phyloP scores from a whole-genome alignment of 92 coral and sea anemone species.

The Metridium senile region DNA sequence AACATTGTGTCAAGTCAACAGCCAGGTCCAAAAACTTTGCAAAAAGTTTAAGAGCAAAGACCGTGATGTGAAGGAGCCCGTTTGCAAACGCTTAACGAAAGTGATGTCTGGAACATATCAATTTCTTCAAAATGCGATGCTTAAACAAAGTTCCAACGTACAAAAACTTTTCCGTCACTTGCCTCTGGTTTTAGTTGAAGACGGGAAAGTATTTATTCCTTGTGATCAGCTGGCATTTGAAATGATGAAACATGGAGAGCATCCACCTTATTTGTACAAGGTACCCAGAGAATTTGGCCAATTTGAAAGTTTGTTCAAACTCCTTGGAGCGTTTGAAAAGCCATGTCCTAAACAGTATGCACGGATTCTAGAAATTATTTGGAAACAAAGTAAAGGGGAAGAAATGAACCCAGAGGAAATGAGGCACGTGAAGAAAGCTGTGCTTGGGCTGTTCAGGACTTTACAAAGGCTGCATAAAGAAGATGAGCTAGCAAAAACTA shows the following conservation, averaged over 20 bases:
- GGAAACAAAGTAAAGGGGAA: conserved; percentile 44
- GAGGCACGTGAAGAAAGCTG: conserved; percentile 59
- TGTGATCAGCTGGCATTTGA: conserved; percentile 80
- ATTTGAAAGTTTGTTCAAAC: conserved; percentile 70
- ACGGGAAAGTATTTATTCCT: conserved; percentile 69
- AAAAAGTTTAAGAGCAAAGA: conserved; percentile 35
- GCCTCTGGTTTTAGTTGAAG: conserved; percentile 69
- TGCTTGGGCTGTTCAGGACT: conserved; percentile 60
- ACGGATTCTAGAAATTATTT: conserved; percentile 49
- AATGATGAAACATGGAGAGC: conserved; percentile 17
- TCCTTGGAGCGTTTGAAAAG: conserved; percentile 82
- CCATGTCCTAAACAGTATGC: conserved; percentile 84
- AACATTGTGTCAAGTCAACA: conserved; percentile 54
- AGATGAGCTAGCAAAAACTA: not conserved
- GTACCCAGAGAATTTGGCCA: conserved; percentile 69
- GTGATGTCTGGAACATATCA: conserved; percentile 63
- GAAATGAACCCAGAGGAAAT: conserved; percentile 59
- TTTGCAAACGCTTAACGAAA: conserved; percentile 28
- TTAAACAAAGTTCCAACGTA: conserved; percentile 8
- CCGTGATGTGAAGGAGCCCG: conserved; percentile 39
- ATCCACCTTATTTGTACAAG: conserved; percentile 73
- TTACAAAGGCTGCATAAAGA: conserved; percentile 36
- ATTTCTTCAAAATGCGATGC: conserved; percentile 41
- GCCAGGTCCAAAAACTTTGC: conserved; percentile 53
- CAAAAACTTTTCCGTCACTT: conserved; percentile 32